phyloP scores from a whole-genome alignment of 2,113 vertebrate genomes.

The Myotis brandtii region DNA sequence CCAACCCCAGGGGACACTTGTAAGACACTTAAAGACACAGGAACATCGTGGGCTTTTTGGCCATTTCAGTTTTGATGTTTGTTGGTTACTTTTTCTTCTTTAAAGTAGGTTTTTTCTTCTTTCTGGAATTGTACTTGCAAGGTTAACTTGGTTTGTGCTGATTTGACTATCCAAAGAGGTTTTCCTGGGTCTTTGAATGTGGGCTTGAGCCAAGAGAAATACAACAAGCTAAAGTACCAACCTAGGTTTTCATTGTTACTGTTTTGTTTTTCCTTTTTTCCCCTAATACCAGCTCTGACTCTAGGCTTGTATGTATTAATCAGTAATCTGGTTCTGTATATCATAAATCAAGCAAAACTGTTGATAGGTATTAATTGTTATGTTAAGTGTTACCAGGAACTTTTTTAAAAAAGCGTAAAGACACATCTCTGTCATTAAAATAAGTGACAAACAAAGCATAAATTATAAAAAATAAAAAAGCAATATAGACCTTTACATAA shows the following conservation, averaged over 20 bases:
- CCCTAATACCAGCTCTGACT: not conserved
- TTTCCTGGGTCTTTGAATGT: not conserved
- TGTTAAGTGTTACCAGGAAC: not conserved
- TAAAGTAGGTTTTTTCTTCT: not conserved
- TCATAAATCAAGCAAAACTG: not conserved
- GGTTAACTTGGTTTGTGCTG: not conserved
- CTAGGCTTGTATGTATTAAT: not conserved
- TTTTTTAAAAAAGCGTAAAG: not conserved
- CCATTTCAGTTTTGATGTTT: not conserved
- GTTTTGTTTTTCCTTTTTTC: not conserved
- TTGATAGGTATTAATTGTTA: not conserved
- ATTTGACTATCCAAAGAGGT: not conserved
- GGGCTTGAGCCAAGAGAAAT: not conserved
- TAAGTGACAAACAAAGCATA: not conserved
- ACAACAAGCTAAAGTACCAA: not conserved
- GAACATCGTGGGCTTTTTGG: not conserved
- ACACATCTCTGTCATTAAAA: not conserved
- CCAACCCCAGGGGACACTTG: no score
- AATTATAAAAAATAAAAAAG: not conserved
- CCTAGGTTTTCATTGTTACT: not conserved
- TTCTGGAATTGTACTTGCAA: not conserved
- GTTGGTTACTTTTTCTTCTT: not conserved
- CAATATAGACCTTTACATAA: not conserved
- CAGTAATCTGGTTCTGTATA: not conserved
- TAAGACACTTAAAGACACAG: not conserved